Base-by-base conservation (phyloP, 2,113 vertebrate species). In the Semicossyphus pulcher region DNA sequence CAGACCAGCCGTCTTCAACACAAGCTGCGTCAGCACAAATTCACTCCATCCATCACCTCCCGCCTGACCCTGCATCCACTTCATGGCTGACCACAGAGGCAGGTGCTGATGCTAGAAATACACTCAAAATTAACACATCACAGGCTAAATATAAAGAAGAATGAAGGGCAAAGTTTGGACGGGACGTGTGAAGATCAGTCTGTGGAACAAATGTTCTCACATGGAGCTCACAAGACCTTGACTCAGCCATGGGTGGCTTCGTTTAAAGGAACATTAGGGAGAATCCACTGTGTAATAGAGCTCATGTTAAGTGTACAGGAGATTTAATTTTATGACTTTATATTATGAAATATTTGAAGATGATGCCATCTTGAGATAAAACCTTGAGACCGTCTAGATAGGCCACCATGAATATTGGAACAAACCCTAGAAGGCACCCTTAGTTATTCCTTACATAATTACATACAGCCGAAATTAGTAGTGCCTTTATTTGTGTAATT, bases 71-170 rank as follows among this genome's bases (percentile, higher is more conserved):
- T 69, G 70, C 77, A 57, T 53, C 71, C 49, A 52, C 48, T 63
- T 71, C 62, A 53, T 59, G 66, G 44, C 54, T 57, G 70, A 78
- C 42, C 61, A 63, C 73, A 70, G 65, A 66, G 76, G 25, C 90
- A 91, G 88, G 79, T 90, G 88, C 67, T 71, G 82, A 65, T 47
- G 76, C 84, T 60, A 62, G 68, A 86, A 78, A 90, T 84, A 86
- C 49, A 65, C 52, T 7, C 18, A 3, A 15, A 36, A 72, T 66
- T 1, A 65, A 73, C 84, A 25, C 26, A 7, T 29, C 64, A 41
- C 5, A 1, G 25, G 62, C 81, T 85, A 89, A 84, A 88, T 77
- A 86, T 89, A 87, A 70, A 67, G 34, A 61, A 56, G 81, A 85
- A 78, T 79, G 53, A 83, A 84, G 67, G 80, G 83, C 82, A 79